Evolutionary conservation across 1,140 invertebrate species (phyloP).

Genomic region (Meloidogyne chitwoodi): DNA sequence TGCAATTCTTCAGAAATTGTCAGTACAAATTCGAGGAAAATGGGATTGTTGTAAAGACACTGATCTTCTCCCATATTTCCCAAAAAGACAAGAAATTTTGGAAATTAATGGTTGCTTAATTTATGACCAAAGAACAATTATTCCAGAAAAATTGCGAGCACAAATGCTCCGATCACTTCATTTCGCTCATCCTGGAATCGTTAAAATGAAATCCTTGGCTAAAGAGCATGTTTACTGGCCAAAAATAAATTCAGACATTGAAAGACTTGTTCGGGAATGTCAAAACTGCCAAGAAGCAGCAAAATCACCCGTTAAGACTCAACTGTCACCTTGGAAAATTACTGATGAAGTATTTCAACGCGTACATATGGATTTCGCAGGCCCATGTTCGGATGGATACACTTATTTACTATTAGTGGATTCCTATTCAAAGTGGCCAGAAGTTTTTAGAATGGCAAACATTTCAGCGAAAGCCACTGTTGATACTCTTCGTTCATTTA

Average conservation of each 20-base stretch:
- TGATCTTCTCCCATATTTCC: background rate
- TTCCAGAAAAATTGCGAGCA: background rate
- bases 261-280: constrained; percentile 5
- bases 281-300: constrained; percentile 1
- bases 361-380: constrained; percentile 62
- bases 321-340: constrained; percentile 3
- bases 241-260: constrained; percentile 1
- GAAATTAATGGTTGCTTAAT: background rate
- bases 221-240: constrained; percentile 9
- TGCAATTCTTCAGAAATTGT: background rate
- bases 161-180: background rate
- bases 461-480: constrained; percentile 8
- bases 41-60: background rate
- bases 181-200: constrained; percentile 7
- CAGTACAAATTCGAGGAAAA: background rate
- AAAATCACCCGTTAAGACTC: background rate
- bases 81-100: background rate
- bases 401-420: constrained; percentile 62
- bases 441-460: constrained; percentile 60
- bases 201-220: constrained; percentile 10
- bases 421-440: constrained; percentile 62
- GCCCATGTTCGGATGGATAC: constrained; percentile 53
- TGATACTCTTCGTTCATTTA: background rate
- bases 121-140: background rate
- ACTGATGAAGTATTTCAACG: constrained; percentile 6